Evolutionary conservation across 2,888 invertebrate species (phyloP).

Genomic region (Sphaeridia pumilis): DNA sequence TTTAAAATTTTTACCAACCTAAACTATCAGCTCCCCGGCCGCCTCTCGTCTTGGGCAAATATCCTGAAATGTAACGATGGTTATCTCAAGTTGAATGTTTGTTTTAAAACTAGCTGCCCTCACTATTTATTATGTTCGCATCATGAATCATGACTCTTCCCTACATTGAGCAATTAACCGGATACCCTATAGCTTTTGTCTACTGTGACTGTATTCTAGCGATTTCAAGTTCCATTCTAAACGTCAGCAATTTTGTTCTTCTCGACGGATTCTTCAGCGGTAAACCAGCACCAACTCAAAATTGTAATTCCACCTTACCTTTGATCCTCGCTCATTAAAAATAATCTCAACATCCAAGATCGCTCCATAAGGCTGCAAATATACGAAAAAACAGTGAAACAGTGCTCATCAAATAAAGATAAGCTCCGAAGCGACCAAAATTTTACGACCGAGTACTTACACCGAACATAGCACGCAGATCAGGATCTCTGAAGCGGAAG

Average conservation of each 20-base stretch:
- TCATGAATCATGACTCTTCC: too few relatives aligned
- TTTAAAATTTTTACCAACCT: too few relatives aligned
- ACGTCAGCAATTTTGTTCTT: neutral
- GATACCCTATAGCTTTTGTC: too few relatives aligned
- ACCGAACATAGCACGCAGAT: constrained; percentile 95
- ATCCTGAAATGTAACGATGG: too few relatives aligned
- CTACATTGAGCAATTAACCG: too few relatives aligned
- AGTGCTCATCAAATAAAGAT: neutral
- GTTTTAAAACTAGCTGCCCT: too few relatives aligned
- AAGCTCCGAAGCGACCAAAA: neutral
- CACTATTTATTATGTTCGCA: too few relatives aligned
- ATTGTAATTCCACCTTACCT: constrained; percentile 76
- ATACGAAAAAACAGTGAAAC: constrained; percentile 4
- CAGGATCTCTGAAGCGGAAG: constrained; percentile 97
- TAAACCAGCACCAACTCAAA: too few relatives aligned
- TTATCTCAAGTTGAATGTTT: too few relatives aligned
- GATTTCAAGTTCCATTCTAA: neutral
- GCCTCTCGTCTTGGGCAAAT: too few relatives aligned
- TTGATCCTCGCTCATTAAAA: constrained; percentile 99
- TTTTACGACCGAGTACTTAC: constrained; percentile 49
- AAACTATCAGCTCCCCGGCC: too few relatives aligned
- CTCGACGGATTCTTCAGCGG: neutral
- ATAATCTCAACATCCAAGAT: constrained; percentile 99
- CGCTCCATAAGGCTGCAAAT: constrained; percentile 90
- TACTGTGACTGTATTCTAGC: neutral